These are phyloP conservation scores for Gymnothorax javanicus DNA, from an alignment of 2,797 vertebrate species.

Conservation along the genomic window DNA sequence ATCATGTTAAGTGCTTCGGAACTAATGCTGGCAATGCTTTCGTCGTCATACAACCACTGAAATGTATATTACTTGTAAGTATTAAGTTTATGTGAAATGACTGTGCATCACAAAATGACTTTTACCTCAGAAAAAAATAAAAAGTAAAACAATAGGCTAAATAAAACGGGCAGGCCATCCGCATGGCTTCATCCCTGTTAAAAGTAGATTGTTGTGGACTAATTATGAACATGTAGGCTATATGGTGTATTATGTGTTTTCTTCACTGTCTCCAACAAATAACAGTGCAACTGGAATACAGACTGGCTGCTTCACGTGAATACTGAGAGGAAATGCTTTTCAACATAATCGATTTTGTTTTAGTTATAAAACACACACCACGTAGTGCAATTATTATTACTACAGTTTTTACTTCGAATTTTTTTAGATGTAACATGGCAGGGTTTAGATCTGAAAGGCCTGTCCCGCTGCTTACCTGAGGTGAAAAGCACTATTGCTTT, in stretches of 20 bases:
- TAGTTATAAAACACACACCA: not conserved
- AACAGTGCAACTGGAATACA: not conserved
- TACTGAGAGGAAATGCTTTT: not conserved
- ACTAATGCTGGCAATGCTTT: constrained; percentile 8
- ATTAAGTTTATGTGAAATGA: not conserved
- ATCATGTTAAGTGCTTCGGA: not conserved
- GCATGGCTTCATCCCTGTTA: not conserved
- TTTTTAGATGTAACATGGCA: not conserved
- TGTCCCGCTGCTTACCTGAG: constrained; percentile 79
- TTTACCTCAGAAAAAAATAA: not conserved
- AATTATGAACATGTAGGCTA: not conserved
- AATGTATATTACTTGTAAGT: not conserved
- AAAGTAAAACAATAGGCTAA: too few species aligned
- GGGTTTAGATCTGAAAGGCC: not conserved
- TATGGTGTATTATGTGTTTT: not conserved
- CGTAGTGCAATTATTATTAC: not conserved
- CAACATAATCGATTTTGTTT: not conserved
- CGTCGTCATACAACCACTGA: not conserved
- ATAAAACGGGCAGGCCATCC: not conserved
- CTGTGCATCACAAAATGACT: not conserved
- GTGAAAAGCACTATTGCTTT: constrained; percentile 97
- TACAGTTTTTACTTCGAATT: not conserved
- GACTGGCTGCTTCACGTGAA: not conserved
- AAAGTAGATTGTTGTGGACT: not conserved
- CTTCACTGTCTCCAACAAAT: not conserved